These are phyloP conservation scores for Zoanthus solanderi DNA, from an alignment of 92 coral and sea anemone species.

Conservation along the genomic window DNA sequence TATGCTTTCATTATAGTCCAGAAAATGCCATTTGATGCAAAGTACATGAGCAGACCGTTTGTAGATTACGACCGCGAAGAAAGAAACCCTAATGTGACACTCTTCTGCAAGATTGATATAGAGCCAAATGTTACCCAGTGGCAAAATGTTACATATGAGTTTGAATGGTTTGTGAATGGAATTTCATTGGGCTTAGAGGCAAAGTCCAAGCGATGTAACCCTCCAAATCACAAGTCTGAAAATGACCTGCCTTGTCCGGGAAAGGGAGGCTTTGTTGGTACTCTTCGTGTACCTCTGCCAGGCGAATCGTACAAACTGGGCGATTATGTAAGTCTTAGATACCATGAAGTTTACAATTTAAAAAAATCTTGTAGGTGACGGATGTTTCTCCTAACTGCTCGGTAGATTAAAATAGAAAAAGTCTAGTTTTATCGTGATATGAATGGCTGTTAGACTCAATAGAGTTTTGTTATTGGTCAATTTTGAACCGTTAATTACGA, in stretches of 20 bases:
- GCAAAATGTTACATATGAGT: conserved; percentile 30
- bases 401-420: too few relatives aligned
- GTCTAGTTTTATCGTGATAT: too few relatives aligned
- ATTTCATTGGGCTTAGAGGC: not conserved
- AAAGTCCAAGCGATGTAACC: conserved; percentile 19
- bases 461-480: too few relatives aligned
- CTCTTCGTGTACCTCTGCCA: not conserved
- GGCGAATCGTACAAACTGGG: conserved; percentile 6
- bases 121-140: not conserved
- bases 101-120: conserved; percentile 17
- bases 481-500: too few relatives aligned
- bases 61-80: conserved; percentile 23
- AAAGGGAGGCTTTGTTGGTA: conserved; percentile 8
- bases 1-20: not conserved
- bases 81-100: conserved; percentile 5
- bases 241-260: conserved; percentile 41
- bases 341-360: not conserved
- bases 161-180: conserved; percentile 38
- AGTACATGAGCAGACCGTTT: conserved; percentile 21
- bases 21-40: conserved; percentile 36
- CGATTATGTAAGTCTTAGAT: not conserved
- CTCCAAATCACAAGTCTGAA: conserved; percentile 9
- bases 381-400: too few relatives aligned
- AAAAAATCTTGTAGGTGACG: not conserved
- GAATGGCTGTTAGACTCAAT: too few relatives aligned